Evolutionary conservation across 35 echinoderm and acorn worm genomes (phyloP).

Genomic region (Eucidaris tribuloides): DNA sequence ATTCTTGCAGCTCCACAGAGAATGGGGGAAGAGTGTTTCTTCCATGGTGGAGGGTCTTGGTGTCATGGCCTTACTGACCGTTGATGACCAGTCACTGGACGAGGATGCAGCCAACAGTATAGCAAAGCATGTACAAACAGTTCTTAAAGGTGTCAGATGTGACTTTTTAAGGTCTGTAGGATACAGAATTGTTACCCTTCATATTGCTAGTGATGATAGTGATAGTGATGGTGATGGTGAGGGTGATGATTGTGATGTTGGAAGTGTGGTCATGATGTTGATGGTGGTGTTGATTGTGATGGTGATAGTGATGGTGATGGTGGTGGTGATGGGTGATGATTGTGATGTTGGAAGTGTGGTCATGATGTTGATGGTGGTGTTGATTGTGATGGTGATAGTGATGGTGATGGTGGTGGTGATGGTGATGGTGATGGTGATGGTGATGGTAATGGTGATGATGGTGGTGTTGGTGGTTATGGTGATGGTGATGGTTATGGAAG

Average conservation of each 20-base stretch:
- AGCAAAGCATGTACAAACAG: constrained; percentile 33
- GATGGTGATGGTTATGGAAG: not conserved
- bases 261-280: not conserved
- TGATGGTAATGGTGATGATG: not conserved
- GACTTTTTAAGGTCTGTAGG: constrained; percentile 49
- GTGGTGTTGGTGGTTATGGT: too few species aligned
- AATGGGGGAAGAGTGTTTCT: constrained; percentile 70
- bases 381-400: too few species aligned
- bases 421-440: not conserved
- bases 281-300: too few species aligned
- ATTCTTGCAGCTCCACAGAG: constrained; percentile 54
- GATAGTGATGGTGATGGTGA: not conserved
- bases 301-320: not conserved
- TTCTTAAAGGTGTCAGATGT: constrained; percentile 38
- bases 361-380: not conserved
- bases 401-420: not conserved
- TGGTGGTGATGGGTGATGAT: too few species aligned
- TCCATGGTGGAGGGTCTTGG: constrained; percentile 46
- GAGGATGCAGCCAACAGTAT: constrained; percentile 30
- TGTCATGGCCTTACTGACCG: constrained; percentile 52
- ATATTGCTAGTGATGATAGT: not conserved
- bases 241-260: too few species aligned
- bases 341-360: not conserved
- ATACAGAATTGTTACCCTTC: not conserved
- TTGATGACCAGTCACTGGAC: constrained; percentile 65